Base-by-base conservation (phyloP, 2,888 invertebrate genomes). In the Drosophila testacea region DNA sequence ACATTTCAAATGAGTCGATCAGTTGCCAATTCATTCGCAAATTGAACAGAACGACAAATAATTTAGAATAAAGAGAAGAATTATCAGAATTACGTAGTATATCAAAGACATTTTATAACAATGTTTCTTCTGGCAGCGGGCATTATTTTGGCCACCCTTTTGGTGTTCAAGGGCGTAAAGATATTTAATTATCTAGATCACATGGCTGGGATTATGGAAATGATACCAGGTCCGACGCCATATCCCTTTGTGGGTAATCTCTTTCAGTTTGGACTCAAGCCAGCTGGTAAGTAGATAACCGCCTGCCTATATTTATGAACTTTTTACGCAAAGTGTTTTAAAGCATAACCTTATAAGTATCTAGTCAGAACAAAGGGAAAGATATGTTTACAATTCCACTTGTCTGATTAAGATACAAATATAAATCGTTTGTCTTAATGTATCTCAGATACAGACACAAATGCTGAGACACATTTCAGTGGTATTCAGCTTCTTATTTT, bases 161-260 rank as follows among this genome's bases (percentile, higher is more conserved):
- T 90, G 61, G 83, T 90, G 51, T 80, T 89, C 56, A 90, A 90
- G 62, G 91, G 90, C 4, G 79, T 91, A 0, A 80, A 77, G 59
- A 82, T 91, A 59, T 83, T 90, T 4, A 91, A 91, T 42, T 90
- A 91, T 50, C 56, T 91, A 4, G 91, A 91, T 67, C 88, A 91
- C 65, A 91, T 91, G 63, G 90, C 90, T 1, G 90, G 91, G 7
- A 91, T 91, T 16, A 90, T 90, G 89, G 90, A 91, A 72, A 89
- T 89, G 89, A 90, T 92, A 65, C 90, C 91, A 1, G 92, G 92
- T 4, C 91, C 90, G 10, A 89, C 82, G 5, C 85, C 91, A 0
- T 88, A 90, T 69, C 91, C 92, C 1, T 87, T 91, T 67, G 86
- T 91, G 30, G 92, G 92, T 2, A 91, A 91, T 73, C 68, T 90